phyloP scores from a whole-genome alignment of 2,888 invertebrate species.

The Dermolepida albohirtum region DNA sequence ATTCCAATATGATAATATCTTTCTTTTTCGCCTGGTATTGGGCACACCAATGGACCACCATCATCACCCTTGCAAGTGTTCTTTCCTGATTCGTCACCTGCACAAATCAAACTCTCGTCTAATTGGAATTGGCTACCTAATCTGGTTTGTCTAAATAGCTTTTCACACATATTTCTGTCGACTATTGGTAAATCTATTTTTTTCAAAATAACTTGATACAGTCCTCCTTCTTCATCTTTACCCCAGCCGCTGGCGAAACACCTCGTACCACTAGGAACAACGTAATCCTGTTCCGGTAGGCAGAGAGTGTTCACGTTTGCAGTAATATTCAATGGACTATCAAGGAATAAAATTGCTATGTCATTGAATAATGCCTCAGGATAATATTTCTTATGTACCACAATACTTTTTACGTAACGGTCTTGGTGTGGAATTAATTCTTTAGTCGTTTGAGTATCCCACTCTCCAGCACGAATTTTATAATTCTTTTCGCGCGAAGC shows the following conservation, averaged over 20 bases:
- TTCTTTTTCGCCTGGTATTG: no score
- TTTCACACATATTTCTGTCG: no score
- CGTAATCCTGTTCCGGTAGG: constrained; percentile 71
- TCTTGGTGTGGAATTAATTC: constrained; percentile 80
- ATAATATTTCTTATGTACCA: constrained; percentile 74
- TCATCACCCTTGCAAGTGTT: no score
- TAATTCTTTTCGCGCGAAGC: constrained; percentile 59
- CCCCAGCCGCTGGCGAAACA: constrained; percentile 84
- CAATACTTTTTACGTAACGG: constrained; percentile 69
- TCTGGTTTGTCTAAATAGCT: no score
- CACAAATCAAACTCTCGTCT: no score
- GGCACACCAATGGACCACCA: no score
- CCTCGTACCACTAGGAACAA: constrained; percentile 64
- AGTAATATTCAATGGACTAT: constrained; percentile 70
- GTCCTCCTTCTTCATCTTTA: constrained; percentile 72
- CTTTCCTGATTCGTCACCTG: no score
- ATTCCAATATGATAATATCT: no score
- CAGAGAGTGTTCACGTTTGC: constrained; percentile 79
- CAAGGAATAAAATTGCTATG: constrained; percentile 76
- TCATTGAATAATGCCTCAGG: constrained; percentile 79
- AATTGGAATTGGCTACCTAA: no score
- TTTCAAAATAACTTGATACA: constrained; percentile 75
- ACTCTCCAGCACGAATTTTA: constrained; percentile 79
- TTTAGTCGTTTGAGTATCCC: constrained; percentile 81
- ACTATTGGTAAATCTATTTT: no score